phyloP scores from a whole-genome alignment of 2,888 invertebrate species.

The Drosophila nr. fundita region DNA sequence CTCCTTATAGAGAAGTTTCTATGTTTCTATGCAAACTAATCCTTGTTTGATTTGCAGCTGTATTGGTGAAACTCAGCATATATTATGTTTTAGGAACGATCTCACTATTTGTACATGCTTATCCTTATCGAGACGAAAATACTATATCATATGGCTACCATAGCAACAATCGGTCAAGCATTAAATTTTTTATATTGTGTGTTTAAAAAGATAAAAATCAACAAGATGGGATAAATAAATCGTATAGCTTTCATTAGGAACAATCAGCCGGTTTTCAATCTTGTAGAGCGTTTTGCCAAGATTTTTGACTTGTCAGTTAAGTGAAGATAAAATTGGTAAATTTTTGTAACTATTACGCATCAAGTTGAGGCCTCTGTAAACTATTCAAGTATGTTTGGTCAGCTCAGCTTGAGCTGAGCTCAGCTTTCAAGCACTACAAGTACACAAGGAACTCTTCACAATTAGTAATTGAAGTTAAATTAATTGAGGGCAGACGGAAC shows the following conservation, averaged over 20 bases:
- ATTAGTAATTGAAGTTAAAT: neutral
- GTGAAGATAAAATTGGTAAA: constrained; percentile 6
- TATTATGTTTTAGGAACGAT: neutral
- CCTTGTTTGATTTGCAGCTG: neutral
- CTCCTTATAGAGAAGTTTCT: neutral
- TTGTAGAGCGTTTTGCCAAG: neutral
- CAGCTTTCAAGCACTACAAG: neutral
- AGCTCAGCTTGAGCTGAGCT: too few relatives aligned
- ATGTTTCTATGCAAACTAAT: neutral
- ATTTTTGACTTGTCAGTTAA: neutral
- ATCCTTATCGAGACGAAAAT: neutral
- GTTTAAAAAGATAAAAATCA: neutral
- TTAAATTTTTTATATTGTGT: neutral
- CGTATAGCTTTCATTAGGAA: neutral
- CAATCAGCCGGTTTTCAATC: neutral
- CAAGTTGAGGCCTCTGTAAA: constrained; percentile 4
- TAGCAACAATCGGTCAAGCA: neutral
- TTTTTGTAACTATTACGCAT: constrained; percentile 16
- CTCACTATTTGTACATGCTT: neutral
- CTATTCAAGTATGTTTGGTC: constrained; percentile 1
- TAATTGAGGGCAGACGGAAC: neutral
- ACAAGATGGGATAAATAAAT: neutral
- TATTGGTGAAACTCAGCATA: neutral
- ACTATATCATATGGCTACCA: neutral
- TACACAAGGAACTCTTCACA: neutral